Evolutionary conservation across 2,113 vertebrate genomes (phyloP).

Genomic region (Cromileptes altivelis): DNA sequence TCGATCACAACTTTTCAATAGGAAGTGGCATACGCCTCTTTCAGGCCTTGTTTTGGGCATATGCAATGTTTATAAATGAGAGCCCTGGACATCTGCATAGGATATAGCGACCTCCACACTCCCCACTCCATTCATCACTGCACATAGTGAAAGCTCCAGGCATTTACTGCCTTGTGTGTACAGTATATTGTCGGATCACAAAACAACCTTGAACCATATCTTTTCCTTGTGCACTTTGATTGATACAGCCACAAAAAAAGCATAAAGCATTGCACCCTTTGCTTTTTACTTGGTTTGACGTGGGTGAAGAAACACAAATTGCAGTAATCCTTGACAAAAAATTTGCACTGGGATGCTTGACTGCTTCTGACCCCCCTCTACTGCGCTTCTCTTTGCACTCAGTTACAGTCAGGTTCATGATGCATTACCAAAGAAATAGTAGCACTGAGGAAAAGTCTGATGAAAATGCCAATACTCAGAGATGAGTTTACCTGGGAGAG

Average conservation of each 20-base stretch:
- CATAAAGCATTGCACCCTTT: neutral
- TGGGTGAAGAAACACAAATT: slow-evolving; percentile 11
- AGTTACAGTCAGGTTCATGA: neutral
- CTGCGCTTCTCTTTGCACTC: neutral
- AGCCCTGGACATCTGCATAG: neutral
- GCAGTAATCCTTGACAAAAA: slow-evolving; percentile 15
- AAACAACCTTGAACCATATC: neutral
- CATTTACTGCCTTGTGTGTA: neutral
- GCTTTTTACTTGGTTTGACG: neutral
- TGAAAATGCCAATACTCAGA: slow-evolving; percentile 4
- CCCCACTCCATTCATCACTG: neutral
- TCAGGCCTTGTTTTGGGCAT: too few species aligned
- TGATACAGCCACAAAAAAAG: neutral
- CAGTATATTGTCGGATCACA: neutral
- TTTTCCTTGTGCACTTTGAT: neutral
- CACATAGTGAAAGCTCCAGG: neutral
- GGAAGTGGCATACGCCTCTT: too few species aligned
- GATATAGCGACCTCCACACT: neutral
- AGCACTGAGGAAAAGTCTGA: neutral
- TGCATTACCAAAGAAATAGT: slow-evolving; percentile 30
- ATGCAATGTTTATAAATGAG: too few species aligned
- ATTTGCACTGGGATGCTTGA: slow-evolving; percentile 1
- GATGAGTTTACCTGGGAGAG: neutral
- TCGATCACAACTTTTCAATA: too few species aligned
- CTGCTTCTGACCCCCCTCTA: neutral